Evolutionary conservation across 2,888 invertebrate species (phyloP).

Genomic region (Oscheius sp.): DNA sequence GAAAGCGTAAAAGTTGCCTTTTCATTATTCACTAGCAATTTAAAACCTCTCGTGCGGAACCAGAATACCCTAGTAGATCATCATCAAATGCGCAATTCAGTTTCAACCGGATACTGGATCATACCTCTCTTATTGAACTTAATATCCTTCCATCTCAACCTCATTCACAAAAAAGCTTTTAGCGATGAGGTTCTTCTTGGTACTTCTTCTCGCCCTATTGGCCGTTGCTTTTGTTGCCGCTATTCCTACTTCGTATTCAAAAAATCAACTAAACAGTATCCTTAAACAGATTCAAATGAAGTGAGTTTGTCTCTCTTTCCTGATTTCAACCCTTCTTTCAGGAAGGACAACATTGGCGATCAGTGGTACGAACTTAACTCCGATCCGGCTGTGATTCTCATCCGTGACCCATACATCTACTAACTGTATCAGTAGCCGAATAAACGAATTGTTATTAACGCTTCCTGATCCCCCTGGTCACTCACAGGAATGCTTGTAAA

Average conservation of each 20-base stretch:
- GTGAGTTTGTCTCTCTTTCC: constrained; percentile 24
- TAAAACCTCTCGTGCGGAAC: not conserved
- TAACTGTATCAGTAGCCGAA: constrained; percentile 1
- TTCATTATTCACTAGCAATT: not conserved
- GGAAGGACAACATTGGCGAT: constrained; percentile 17
- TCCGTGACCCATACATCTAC: constrained; percentile 16
- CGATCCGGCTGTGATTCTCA: constrained; percentile 1
- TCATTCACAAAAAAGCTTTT: constrained; percentile 34
- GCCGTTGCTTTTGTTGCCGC: constrained; percentile 30
- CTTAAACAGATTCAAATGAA: constrained; percentile 54
- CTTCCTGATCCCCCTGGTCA: not conserved
- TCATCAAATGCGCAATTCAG: no score
- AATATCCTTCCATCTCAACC: not conserved
- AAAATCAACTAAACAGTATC: constrained; percentile 43
- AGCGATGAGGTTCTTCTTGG: constrained; percentile 37
- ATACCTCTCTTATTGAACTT: not conserved
- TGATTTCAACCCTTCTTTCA: not conserved
- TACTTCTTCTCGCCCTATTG: constrained; percentile 33
- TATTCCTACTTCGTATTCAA: constrained; percentile 47
- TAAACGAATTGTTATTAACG: constrained; percentile 15
- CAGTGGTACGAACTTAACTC: not conserved
- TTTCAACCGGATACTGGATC: no score
- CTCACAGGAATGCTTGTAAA: no score
- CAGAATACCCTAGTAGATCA: not conserved
- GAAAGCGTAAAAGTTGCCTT: not conserved